Base-by-base conservation (phyloP, 2,797 vertebrate species). In the Sebastes matsubarae region DNA sequence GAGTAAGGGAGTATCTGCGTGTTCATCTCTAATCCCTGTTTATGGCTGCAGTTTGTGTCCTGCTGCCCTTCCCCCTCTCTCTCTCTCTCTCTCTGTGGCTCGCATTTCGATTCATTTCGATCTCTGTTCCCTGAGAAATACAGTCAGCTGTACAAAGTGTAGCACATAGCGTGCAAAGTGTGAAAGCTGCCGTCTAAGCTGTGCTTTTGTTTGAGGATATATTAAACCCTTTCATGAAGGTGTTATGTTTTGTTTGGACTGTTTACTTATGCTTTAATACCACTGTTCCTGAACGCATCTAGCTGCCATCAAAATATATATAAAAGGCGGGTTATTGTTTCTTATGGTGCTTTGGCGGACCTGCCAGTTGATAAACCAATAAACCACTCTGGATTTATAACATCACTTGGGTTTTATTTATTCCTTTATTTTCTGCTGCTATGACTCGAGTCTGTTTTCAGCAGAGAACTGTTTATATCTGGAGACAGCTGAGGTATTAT, bases 1-100 rank as follows among this genome's bases (percentile, higher is more conserved):
- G 78, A 79, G 77, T 80, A 61, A 79, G 78, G 72, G 81, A 81
- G 82, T 88, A 91, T 92, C 86, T 87, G 81, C 69, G 70, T 91
- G 89, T 86, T 91, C 83, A 83, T 90, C 91, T 83, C 80, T 95
- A 95, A 95, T 95, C 94, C 92, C 87, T 50, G 81, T 91, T 90
- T 86, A 83, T 87, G 74, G 84, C 83, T 77, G 77, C 89, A 88
- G 80, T 22, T 81, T 69, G 72, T 70, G 72, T 83, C 74, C 82
- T 32, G 69, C 75, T 60, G 66, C 89, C 88, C 88, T 55, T 66
- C 84, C 90, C 72, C 77, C 22, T 27, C 79, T 13, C 24, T 65
- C 54, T 86, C 57, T 22, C 25, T 27, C 55, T 7, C 69, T 59
- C 18, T 52, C 75, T n/a, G 68, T 83, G 75, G 75, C 81, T 90